phyloP scores from a whole-genome alignment of 2,113 vertebrate species.

The Dunckerocampus dactyliophorus region DNA sequence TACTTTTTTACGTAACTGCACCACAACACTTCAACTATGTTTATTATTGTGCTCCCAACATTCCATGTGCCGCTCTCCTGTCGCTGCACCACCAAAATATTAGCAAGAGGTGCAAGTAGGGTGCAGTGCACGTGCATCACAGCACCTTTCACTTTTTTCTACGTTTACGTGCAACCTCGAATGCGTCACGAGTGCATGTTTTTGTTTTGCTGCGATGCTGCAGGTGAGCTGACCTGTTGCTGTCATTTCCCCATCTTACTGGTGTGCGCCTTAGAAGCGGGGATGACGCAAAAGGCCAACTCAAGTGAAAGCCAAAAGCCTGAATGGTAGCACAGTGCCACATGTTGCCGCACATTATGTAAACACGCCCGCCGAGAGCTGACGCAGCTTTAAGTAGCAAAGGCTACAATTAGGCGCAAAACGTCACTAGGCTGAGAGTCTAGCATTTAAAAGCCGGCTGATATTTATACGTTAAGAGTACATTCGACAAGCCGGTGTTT shows the following conservation, averaged over 20 bases:
- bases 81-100: neutral
- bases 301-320: neutral
- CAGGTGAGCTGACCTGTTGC: neutral
- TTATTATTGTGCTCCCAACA: too few species aligned
- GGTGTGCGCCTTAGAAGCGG: neutral
- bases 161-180: too few species aligned
- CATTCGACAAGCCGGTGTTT: neutral
- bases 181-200: too few species aligned
- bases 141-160: too few species aligned
- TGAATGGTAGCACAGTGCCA: neutral
- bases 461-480: neutral
- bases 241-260: neutral
- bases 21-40: too few species aligned
- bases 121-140: too few species aligned
- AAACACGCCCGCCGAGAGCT: slow-evolving; percentile 46
- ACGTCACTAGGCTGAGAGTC: neutral
- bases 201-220: too few species aligned
- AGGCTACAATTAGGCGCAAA: slow-evolving; percentile 7
- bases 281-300: neutral
- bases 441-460: neutral
- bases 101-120: too few species aligned
- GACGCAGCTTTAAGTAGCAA: slow-evolving; percentile 55
- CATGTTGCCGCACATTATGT: slow-evolving; percentile 38
- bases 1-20: too few species aligned
- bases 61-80: neutral